phyloP scores from a whole-genome alignment of 2,888 invertebrate species.

The Entomobrya proxima region DNA sequence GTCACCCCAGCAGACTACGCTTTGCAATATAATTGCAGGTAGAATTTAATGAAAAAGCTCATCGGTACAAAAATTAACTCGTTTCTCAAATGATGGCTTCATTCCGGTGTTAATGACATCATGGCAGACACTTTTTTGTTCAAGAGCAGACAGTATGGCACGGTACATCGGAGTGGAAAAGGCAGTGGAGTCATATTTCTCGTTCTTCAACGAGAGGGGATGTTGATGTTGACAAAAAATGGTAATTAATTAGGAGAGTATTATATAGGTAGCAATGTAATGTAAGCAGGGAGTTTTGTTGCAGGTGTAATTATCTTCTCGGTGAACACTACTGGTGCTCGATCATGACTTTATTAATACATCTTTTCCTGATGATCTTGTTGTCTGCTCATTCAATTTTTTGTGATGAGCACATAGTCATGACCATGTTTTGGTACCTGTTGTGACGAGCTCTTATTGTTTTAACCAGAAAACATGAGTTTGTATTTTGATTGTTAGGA shows the following conservation, averaged over 20 bases:
- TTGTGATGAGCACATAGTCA: too few relatives aligned
- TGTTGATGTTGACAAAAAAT: constrained; percentile 1
- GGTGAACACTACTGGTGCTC: too few relatives aligned
- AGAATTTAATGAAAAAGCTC: background rate
- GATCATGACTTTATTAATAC: too few relatives aligned
- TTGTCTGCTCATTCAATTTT: too few relatives aligned
- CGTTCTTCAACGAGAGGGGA: background rate
- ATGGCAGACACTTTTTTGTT: background rate
- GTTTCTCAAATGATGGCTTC: background rate
- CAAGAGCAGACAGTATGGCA: too few relatives aligned
- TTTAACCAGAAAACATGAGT: too few relatives aligned
- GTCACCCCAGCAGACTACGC: background rate
- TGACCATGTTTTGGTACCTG: too few relatives aligned
- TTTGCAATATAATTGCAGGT: too few relatives aligned
- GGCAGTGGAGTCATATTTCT: background rate
- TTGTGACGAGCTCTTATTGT: too few relatives aligned
- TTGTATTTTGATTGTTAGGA: too few relatives aligned
- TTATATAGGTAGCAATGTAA: too few relatives aligned
- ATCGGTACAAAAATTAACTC: background rate
- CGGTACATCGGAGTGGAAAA: background rate
- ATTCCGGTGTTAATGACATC: background rate
- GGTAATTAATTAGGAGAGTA: constrained; percentile 5
- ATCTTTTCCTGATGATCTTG: too few relatives aligned
- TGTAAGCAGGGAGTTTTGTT: background rate
- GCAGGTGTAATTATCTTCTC: background rate